Conservation (phyloP, 2,888 invertebrate species). For the Perithous albicinctus region DNA sequence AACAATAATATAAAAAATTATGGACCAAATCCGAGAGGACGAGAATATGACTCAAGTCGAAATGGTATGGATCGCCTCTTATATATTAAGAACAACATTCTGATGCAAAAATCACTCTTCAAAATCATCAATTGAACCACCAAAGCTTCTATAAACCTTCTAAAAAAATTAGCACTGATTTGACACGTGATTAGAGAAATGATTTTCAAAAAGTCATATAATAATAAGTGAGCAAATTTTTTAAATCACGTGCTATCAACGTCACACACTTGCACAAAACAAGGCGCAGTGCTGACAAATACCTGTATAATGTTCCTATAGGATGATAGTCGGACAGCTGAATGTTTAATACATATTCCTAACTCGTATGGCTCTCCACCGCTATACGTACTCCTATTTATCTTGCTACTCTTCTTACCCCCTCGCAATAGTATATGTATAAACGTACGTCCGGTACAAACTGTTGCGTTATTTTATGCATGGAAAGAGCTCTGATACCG, state of each 20-base stretch:
- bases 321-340: not conserved
- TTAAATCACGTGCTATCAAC: not conserved
- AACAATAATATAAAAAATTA: no score
- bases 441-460: constrained; percentile 62
- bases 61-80: no score
- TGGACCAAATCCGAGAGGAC: no score
- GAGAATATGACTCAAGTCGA: no score
- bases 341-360: constrained; percentile 37
- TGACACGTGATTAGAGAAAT: no score
- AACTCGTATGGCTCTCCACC: constrained; percentile 29
- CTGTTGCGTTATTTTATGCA: constrained; percentile 69
- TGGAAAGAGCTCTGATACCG: constrained; percentile 62
- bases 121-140: no score
- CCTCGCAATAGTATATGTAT: constrained; percentile 11
- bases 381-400: constrained; percentile 33
- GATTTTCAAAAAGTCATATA: no score
- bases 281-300: not conserved
- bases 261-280: not conserved
- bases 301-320: not conserved
- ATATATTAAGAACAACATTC: no score
- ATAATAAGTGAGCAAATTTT: no score
- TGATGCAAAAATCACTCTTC: no score
- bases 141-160: no score
- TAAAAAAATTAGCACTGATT: no score
- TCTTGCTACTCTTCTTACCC: constrained; percentile 35